These are phyloP conservation scores for Leptopilina clavipes DNA, from an alignment of 1,140 invertebrate species.

Conservation along the genomic window DNA sequence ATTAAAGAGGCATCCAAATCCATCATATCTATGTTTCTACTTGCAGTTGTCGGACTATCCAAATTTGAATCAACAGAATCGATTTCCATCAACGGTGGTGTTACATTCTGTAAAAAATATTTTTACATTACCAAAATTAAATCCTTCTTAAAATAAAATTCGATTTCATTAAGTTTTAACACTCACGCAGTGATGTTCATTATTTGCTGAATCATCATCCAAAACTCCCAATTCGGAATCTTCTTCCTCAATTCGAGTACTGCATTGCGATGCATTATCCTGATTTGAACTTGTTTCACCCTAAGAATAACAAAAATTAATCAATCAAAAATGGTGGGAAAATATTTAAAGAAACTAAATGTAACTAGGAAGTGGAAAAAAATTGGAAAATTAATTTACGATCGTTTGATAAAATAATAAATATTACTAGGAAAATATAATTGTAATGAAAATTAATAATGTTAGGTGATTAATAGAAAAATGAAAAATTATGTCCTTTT, in stretches of 20 bases:
- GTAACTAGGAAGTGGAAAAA: neutral
- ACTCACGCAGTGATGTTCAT: slow-evolving; percentile 55
- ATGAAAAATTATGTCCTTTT: neutral
- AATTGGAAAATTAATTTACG: no score
- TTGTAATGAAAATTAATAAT: neutral
- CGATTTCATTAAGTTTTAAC: no score
- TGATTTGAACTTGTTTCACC: slow-evolving; percentile 65
- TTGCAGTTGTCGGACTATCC: slow-evolving; percentile 70
- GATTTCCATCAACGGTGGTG: slow-evolving; percentile 64
- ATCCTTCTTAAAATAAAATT: no score
- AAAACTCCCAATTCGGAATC: slow-evolving; percentile 65
- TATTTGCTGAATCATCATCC: slow-evolving; percentile 63
- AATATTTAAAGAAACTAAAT: neutral
- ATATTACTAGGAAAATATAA: neutral
- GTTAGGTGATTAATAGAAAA: no score
- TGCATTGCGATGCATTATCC: slow-evolving; percentile 72
- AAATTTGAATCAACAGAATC: slow-evolving; percentile 62
- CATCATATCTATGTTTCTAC: slow-evolving; percentile 73
- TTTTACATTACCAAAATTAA: neutral
- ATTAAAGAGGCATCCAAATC: slow-evolving; percentile 72
- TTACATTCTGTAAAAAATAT: slow-evolving; percentile 56
- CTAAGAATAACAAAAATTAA: slow-evolving; percentile 43
- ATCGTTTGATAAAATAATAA: neutral
- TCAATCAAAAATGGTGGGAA: no score
- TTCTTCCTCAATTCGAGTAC: slow-evolving; percentile 81